Conservation (phyloP, 2,797 vertebrate genomes). For the Numenius phaeopus region DNA sequence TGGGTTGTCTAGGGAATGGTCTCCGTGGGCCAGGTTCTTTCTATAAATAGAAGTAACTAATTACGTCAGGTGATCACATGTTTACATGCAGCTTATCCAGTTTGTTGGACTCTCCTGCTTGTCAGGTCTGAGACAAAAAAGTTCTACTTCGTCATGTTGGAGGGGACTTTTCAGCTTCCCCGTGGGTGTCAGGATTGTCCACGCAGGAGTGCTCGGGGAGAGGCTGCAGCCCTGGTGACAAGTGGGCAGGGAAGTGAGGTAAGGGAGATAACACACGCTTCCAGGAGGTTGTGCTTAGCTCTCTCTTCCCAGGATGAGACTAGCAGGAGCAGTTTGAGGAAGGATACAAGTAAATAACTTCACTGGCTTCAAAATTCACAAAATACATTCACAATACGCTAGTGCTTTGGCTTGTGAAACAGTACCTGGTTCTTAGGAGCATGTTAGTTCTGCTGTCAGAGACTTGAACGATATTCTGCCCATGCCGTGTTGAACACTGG, state of each 20-base stretch:
- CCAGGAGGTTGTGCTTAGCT: background rate
- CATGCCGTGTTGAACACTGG: background rate
- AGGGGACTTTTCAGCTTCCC: background rate
- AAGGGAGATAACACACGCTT: background rate
- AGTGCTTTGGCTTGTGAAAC: background rate
- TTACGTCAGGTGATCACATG: constrained; percentile 50
- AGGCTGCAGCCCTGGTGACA: background rate
- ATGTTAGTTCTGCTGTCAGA: fast-evolving
- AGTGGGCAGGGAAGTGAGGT: background rate
- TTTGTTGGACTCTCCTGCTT: background rate
- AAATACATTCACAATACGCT: fast-evolving
- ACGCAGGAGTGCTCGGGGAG: fast-evolving
- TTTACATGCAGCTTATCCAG: constrained; percentile 31
- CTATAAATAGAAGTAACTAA: constrained; percentile 42
- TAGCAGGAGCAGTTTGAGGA: background rate
- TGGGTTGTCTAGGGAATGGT: constrained; percentile 9
- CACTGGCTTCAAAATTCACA: background rate
- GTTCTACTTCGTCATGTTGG: background rate
- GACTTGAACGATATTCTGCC: background rate
- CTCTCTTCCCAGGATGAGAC: background rate
- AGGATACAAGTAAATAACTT: background rate
- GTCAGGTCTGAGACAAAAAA: background rate
- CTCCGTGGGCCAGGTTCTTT: constrained; percentile 10
- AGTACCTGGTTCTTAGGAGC: background rate
- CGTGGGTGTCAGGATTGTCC: background rate